phyloP scores from a whole-genome alignment of 1,140 invertebrate genomes.

The Phenacoccus solenopsis region DNA sequence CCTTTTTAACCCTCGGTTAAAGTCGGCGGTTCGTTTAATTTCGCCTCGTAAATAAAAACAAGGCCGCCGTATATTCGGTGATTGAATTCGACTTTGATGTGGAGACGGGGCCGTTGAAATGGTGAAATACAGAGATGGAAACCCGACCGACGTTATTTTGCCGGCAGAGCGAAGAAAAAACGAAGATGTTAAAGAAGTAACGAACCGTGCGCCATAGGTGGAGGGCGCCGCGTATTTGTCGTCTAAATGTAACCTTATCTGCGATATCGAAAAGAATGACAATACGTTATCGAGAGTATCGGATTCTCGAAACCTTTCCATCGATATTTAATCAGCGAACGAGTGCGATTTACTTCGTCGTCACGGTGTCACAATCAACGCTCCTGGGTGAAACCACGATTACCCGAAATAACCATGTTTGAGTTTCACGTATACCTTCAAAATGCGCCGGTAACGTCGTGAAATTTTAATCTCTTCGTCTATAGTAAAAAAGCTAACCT shows the following conservation, averaged over 20 bases:
- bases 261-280: neutral
- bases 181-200: neutral
- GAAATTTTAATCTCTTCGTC: too few relatives aligned
- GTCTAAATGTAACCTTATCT: neutral
- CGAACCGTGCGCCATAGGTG: neutral
- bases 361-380: too few relatives aligned
- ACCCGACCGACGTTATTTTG: neutral
- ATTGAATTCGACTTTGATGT: neutral
- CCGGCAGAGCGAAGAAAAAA: neutral
- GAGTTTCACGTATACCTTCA: too few relatives aligned
- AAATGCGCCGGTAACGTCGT: too few relatives aligned
- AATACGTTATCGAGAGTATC: too few relatives aligned
- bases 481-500: too few relatives aligned
- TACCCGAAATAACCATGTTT: too few relatives aligned
- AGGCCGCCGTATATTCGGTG: neutral
- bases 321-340: too few relatives aligned
- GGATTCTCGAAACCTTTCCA: too few relatives aligned
- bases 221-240: neutral
- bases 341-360: too few relatives aligned
- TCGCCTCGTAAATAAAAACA: neutral
- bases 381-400: too few relatives aligned
- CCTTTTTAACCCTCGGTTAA: neutral
- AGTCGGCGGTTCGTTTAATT: constrained; percentile 1
- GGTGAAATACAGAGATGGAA: neutral
- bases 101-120: neutral